Conservation (phyloP, 2,888 invertebrate genomes). For the Drepana falcataria region DNA sequence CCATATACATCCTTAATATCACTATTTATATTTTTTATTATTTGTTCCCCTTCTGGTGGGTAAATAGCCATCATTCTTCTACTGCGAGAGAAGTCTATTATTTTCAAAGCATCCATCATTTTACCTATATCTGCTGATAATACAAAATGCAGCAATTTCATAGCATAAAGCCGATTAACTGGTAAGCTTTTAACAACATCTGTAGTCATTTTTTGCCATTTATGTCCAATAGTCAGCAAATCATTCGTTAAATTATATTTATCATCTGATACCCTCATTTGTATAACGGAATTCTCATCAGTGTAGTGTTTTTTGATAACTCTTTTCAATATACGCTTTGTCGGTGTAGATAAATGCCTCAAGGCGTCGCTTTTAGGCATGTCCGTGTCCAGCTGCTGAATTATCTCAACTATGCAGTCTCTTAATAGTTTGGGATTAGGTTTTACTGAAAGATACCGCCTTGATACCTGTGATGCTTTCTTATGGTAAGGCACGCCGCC, state of each 20-base stretch:
- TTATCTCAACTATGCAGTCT: slow-evolving; percentile 30
- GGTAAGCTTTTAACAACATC: slow-evolving; percentile 24
- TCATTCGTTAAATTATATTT: slow-evolving; percentile 37
- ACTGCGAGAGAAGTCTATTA: slow-evolving; percentile 35
- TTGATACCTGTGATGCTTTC: slow-evolving; percentile 4
- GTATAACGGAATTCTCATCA: slow-evolving; percentile 23
- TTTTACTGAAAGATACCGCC: slow-evolving; percentile 3
- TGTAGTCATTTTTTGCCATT: slow-evolving; percentile 33
- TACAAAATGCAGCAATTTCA: slow-evolving; percentile 46
- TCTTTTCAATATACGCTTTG: slow-evolving; percentile 38
- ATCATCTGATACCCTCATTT: slow-evolving; percentile 23
- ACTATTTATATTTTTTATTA: slow-evolving; percentile 28
- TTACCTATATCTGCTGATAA: slow-evolving; percentile 41
- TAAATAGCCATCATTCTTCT: slow-evolving; percentile 37
- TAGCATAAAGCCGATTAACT: slow-evolving; percentile 30
- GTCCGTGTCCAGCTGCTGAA: slow-evolving; percentile 36
- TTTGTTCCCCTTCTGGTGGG: slow-evolving; percentile 19
- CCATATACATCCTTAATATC: background rate
- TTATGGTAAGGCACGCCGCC: background rate
- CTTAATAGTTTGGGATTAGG: slow-evolving; percentile 13
- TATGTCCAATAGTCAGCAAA: slow-evolving; percentile 35
- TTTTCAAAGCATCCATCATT: slow-evolving; percentile 35
- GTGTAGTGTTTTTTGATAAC: slow-evolving; percentile 33
- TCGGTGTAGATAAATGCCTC: slow-evolving; percentile 24
- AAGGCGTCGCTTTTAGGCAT: slow-evolving; percentile 28